Evolutionary conservation across 2,888 invertebrate species (phyloP).

Genomic region (Patella pellucida): DNA sequence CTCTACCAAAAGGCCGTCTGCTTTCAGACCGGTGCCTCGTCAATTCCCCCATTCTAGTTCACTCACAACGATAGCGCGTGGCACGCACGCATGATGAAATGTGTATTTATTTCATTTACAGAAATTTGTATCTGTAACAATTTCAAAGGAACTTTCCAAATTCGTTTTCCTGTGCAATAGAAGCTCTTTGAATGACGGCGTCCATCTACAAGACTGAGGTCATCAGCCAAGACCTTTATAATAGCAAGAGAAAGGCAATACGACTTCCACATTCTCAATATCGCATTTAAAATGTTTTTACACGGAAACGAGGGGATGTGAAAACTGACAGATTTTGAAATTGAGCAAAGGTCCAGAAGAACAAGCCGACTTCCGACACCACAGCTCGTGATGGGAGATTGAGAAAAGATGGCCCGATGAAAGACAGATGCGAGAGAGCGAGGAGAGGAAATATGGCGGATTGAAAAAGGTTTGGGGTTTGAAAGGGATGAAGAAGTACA

Average conservation of each 20-base stretch:
- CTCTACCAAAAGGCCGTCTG: not conserved
- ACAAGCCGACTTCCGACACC: too few species aligned
- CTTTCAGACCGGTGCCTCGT: too few species aligned
- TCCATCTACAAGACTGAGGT: not conserved
- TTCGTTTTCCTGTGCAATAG: not conserved
- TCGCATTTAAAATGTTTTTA: constrained; percentile 4
- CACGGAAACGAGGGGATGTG: not conserved
- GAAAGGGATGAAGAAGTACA: too few species aligned
- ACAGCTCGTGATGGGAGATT: too few species aligned
- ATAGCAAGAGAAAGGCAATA: not conserved
- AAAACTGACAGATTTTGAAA: constrained; percentile 5
- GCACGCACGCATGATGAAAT: constrained; percentile 10
- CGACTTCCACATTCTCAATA: not conserved
- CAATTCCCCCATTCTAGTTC: not conserved
- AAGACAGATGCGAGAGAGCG: too few species aligned
- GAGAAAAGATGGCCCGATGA: too few species aligned
- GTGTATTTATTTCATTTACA: constrained; percentile 8
- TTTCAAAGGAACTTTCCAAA: constrained; percentile 6
- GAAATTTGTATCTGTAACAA: not conserved
- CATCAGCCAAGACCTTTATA: not conserved
- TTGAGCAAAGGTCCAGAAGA: too few species aligned
- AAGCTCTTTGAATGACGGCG: not conserved
- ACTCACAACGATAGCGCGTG: not conserved
- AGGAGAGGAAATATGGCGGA: too few species aligned
- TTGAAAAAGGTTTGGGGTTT: too few species aligned